Base-by-base conservation (phyloP, 2,888 invertebrate genomes). In the Drosophila birchii region DNA sequence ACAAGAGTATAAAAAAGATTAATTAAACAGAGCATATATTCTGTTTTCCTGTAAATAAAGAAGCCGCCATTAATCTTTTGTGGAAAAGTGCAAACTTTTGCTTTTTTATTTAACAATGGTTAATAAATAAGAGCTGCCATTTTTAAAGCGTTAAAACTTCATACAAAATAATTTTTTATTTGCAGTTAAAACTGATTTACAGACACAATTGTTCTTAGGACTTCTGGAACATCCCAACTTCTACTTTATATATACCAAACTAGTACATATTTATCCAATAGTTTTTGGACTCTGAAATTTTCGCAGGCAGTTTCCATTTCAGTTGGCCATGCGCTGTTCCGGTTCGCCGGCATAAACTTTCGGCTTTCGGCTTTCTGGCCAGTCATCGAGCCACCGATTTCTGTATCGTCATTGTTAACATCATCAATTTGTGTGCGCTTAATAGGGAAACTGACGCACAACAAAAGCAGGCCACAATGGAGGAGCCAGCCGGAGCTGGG, bases 371-470 rank as follows among this genome's bases (percentile, higher is more conserved):
- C 76, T 60, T 59, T 60, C 32, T 84, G 85, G 81, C 86, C 78
- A 86, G 88, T 85, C 89, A 85, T 85, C 78, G 69, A 83, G 84
- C 76, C 73, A 60, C 32, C 36, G 62, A 86, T 78, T 87, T 80
- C 78, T 76, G 78, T 88, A 86, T 76, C 82, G 86, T 85, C 86
- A 89, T 85, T 87, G 88, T 87, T 87, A 89, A 85, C 86, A 89
- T 86, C 86, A 86, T 86, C 86, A 86, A 86, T 89, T 86, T 86
- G 86, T 86, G 86, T 86, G 88, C 87, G 88, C 88, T 86, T 86
- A 89, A 86, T 87, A 87, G 89, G 85, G 86, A 86, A 86, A 86
- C 89, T 86, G 86, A 86, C 86, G 87, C 89, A 87, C 88, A 82
- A 84, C 89, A 89, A 87, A 75, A 72, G 80, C 69, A 60, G 60